Evolutionary conservation across 2,888 invertebrate genomes (phyloP), one percentile per base, ranked within the genome.

Genomic region (Gymnocheta viridis): DNA sequence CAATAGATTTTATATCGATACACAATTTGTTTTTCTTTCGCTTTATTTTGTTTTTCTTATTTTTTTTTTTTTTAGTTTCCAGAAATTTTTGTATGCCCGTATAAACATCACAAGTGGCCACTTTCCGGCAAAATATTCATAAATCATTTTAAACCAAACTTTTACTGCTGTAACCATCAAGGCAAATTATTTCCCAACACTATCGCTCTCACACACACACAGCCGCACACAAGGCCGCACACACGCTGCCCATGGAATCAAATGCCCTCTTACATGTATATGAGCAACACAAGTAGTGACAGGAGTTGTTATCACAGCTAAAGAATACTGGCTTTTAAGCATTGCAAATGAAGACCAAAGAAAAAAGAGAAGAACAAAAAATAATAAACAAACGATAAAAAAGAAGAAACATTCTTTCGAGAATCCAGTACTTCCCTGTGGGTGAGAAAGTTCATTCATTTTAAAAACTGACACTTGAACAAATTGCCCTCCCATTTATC

Each of bases 391-490:
- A 35, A 24, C 29, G 67, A 62, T 17, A 76, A 60, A 58, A 27
- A 35, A 27, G 5, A 67, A 78, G 60, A 58, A 58, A 77, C 32
- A 73, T 81, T 66, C 67, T 81, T 84, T 24, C 27, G 56, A 74
- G 77, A 62, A 77, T 56, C 81, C 78, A 81, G 77, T 22, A 35
- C 72, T 49, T 72, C 51, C 69, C 70, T 56, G 27, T 77, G 77
- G 62, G 78, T 73, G 79, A 74, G 60, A 73, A 83, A 80, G 77
- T 81, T 81, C 84, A 84, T 81, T 84, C 62, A 67, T 81, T 84
- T 67, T 81, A 72, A 73, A 84, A 73, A 49, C 77, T 84, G 84
- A 84, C 84, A 84, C 84, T 84, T 78, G 84, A 77, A 84, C 84
- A 84, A 81, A 84, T 84, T 84, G 69, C 73, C 67, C 81, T 69